Evolutionary conservation across 2,888 invertebrate genomes (phyloP).

Genomic region (Schrankia costaestrigalis): DNA sequence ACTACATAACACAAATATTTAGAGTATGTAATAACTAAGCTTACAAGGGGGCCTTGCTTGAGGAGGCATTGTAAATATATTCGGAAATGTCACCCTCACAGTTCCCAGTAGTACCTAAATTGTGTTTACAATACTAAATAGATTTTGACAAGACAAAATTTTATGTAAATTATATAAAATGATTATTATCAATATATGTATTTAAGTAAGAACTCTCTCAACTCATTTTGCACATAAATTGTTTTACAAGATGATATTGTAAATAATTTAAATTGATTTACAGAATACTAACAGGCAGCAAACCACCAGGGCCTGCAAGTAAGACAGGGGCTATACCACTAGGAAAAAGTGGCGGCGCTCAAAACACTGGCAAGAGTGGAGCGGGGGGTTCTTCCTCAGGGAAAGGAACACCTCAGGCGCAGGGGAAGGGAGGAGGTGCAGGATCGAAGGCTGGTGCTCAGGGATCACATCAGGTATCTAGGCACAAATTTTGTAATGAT

Average conservation of each 20-base stretch:
- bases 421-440: conserved; percentile 50
- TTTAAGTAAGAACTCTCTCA: too few relatives aligned
- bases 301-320: conserved; percentile 76
- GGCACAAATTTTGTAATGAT: neutral
- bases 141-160: too few relatives aligned
- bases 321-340: conserved; percentile 72
- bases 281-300: conserved; percentile 68
- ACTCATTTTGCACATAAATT: too few relatives aligned
- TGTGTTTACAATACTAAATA: too few relatives aligned
- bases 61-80: too few relatives aligned
- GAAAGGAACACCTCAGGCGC: conserved; percentile 43
- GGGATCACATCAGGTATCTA: conserved; percentile 53
- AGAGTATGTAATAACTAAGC: too few relatives aligned
- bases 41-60: too few relatives aligned
- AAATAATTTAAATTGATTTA: conserved; percentile 8
- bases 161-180: too few relatives aligned
- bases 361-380: conserved; percentile 44
- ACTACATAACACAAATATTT: too few relatives aligned
- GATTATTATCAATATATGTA: too few relatives aligned
- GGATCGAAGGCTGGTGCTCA: conserved; percentile 52
- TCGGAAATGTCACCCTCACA: too few relatives aligned
- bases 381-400: conserved; percentile 38
- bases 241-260: neutral
- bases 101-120: too few relatives aligned
- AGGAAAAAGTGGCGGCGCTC: conserved; percentile 52